Percentiles rank a stretch among this genome's conserved stretches.
These are phyloP conservation scores for Piprites chloris DNA, from an alignment of 2,113 vertebrate species.

Conservation along the genomic window DNA sequence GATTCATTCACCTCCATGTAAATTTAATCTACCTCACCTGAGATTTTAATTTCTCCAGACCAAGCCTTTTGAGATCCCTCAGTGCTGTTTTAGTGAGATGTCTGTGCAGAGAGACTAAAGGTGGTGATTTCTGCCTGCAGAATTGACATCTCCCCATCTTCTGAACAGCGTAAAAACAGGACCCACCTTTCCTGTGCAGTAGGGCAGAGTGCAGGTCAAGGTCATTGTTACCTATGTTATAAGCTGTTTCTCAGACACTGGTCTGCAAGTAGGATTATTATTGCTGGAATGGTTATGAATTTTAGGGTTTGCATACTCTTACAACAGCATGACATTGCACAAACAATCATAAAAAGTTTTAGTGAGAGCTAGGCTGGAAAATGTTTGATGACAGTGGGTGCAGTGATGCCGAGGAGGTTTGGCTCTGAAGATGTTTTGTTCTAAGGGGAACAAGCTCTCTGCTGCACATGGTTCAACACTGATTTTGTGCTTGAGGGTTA, in stretches of 20 bases:
- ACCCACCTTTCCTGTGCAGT: neutral
- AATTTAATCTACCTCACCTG: neutral
- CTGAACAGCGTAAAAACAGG: neutral
- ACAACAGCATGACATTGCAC: neutral
- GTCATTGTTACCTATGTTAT: accelerated
- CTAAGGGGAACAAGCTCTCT: neutral
- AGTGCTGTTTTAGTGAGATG: neutral
- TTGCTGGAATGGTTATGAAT: neutral
- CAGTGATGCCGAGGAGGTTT: neutral
- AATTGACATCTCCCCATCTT: neutral
- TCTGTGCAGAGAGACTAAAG: neutral
- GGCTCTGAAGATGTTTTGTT: neutral
- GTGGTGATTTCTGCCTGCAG: neutral
- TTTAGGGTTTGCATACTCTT: neutral
- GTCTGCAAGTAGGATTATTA: neutral
- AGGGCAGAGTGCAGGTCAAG: neutral
- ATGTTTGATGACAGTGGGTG: neutral
- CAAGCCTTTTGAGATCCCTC: neutral
- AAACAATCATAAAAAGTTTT: neutral
- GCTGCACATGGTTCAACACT: neutral
- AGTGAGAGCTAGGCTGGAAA: neutral
- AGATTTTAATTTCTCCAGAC: neutral
- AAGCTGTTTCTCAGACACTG: neutral
- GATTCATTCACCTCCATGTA: neutral
- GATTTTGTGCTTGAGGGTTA: accelerated